phyloP scores from a whole-genome alignment of 2,888 invertebrate genomes.

The Mactromeris polynyma region DNA sequence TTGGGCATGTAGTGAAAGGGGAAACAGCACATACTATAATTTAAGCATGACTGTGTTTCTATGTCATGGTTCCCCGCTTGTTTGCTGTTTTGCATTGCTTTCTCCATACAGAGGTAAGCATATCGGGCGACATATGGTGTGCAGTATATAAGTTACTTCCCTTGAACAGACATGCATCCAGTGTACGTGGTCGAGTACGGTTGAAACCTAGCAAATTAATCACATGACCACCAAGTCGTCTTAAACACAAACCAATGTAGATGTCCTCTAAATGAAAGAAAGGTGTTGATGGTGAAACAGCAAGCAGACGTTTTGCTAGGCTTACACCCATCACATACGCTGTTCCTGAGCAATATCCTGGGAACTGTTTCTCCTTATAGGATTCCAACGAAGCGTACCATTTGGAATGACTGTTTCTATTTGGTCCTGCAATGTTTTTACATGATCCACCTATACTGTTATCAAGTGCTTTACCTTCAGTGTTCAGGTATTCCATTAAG shows the following conservation, averaged over 20 bases:
- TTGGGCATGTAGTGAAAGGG: too few species aligned
- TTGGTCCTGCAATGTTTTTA: slow-evolving; percentile 56
- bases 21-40: too few species aligned
- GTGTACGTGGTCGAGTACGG: neutral
- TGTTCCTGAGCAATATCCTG: slow-evolving; percentile 80
- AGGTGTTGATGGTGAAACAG: slow-evolving; percentile 74
- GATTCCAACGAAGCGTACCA: slow-evolving; percentile 76
- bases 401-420: slow-evolving; percentile 73
- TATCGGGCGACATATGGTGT: neutral
- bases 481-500: neutral
- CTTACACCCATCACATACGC: slow-evolving; percentile 76
- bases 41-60: too few species aligned
- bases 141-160: neutral
- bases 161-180: neutral
- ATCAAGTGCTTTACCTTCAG: neutral
- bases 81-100: neutral
- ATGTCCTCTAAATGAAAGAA: slow-evolving; percentile 82
- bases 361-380: slow-evolving; percentile 76
- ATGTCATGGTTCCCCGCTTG: too few species aligned
- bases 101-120: neutral
- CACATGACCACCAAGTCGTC: slow-evolving; percentile 70
- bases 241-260: slow-evolving; percentile 76
- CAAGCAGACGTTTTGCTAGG: slow-evolving; percentile 69
- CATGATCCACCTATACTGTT: slow-evolving; percentile 72
- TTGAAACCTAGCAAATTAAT: slow-evolving; percentile 68